A percentile compares a stretch with the other conserved stretches of the same genome.
Evolutionary conservation across 2,113 vertebrate genomes (phyloP).

Genomic region (Mus musculus): GRCm39 chr5:97249001-97249500

Average conservation of each 20-base stretch:
- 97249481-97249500: not conserved
- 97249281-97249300: not conserved
- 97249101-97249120: no score
- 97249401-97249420: not conserved
- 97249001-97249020: no score
- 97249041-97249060: no score
- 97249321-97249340: not conserved
- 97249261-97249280: not conserved
- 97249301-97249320: not conserved
- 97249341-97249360: not conserved
- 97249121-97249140: no score
- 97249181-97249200: not conserved
- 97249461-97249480: not conserved
- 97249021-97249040: no score
- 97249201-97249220: not conserved
- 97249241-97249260: not conserved
- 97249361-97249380: not conserved
- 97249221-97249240: not conserved
- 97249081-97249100: no score
- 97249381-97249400: not conserved
- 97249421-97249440: not conserved
- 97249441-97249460: not conserved
- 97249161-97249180: not conserved
- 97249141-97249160: no score
- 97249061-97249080: no score